Evolutionary conservation across 2,797 vertebrate species (phyloP).

Genomic region (Aselliscus stoliczkanus): DNA sequence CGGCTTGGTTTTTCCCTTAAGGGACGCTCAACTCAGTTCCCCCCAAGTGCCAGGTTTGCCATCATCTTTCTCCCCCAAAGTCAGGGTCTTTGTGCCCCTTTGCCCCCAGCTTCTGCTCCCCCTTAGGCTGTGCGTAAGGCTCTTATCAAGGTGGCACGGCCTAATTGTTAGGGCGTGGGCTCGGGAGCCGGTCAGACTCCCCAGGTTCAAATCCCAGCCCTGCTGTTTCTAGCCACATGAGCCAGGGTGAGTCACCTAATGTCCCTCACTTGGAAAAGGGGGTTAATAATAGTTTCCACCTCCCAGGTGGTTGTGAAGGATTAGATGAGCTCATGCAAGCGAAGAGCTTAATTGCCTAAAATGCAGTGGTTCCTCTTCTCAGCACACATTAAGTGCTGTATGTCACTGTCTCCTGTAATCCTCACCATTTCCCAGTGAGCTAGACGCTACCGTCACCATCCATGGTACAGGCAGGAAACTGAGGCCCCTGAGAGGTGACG

Average conservation of each 20-base stretch:
- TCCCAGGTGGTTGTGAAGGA: background rate
- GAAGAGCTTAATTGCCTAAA: background rate
- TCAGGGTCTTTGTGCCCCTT: background rate
- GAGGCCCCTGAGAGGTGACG: background rate
- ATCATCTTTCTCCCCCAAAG: background rate
- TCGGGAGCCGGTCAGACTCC: background rate
- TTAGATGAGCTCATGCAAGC: background rate
- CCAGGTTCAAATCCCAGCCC: background rate
- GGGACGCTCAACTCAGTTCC: background rate
- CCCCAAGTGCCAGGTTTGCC: background rate
- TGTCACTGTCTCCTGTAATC: fast-evolving
- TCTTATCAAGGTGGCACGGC: fast-evolving
- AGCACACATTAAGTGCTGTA: too few species aligned
- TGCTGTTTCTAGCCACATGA: background rate
- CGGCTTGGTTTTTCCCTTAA: background rate
- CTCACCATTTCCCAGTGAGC: fast-evolving
- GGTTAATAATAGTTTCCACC: background rate
- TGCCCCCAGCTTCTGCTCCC: background rate
- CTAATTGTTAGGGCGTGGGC: background rate
- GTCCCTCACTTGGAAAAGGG: slow-evolving; percentile 30
- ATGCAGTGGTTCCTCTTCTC: fast-evolving
- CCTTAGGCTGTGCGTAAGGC: background rate
- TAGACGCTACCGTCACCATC: fast-evolving
- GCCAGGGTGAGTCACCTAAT: background rate
- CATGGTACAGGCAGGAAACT: fast-evolving